phyloP scores from a whole-genome alignment of 64 coral and sea anemone species.

The Platygyra sinensis region DNA sequence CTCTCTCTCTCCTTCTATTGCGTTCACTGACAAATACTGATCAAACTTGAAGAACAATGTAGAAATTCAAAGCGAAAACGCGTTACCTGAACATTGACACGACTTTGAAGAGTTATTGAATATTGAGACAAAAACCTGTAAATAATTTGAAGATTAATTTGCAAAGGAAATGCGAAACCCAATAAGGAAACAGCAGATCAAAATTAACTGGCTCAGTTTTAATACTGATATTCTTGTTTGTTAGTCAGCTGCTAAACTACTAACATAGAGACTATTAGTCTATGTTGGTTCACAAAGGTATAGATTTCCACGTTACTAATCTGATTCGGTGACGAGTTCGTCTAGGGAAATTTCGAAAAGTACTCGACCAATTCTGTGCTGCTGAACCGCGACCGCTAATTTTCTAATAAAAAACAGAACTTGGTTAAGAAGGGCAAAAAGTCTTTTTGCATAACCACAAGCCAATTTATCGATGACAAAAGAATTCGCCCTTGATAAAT shows the following conservation, averaged over 20 bases:
- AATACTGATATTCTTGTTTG: too few species aligned
- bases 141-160: neutral
- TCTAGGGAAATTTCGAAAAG: too few species aligned
- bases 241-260: too few species aligned
- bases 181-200: constrained; percentile 21
- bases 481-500: neutral
- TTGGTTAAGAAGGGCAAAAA: neutral
- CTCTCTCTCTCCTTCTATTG: neutral
- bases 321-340: too few species aligned
- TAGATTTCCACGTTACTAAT: too few species aligned
- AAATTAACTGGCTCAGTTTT: neutral
- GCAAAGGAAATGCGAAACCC: neutral
- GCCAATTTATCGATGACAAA: neutral
- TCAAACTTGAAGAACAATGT: neutral
- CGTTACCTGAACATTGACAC: too few species aligned
- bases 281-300: too few species aligned
- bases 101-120: neutral
- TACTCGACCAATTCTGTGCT: too few species aligned
- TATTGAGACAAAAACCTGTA: neutral
- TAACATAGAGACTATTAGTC: too few species aligned
- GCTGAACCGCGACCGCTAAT: neutral
- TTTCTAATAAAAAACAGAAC: neutral
- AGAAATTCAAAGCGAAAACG: neutral
- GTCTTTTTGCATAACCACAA: neutral
- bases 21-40: neutral